These are phyloP conservation scores for Conger conger DNA, from an alignment of 2,113 vertebrate genomes.

Conservation along the genomic window DNA sequence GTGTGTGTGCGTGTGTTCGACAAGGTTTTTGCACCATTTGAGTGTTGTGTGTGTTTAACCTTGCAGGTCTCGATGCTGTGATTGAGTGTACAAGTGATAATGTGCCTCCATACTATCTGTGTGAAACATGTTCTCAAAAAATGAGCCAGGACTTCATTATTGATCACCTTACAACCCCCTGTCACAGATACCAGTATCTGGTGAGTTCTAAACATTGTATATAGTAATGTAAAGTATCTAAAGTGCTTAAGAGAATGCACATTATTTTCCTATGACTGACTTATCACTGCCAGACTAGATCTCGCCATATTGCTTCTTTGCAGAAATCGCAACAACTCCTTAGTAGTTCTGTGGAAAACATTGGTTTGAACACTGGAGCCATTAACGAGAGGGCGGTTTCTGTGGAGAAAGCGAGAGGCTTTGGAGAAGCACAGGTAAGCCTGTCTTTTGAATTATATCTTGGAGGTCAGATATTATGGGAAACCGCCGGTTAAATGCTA, in stretches of 20 bases:
- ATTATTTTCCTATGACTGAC: too few species aligned
- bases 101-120: conserved; percentile 16
- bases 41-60: background rate
- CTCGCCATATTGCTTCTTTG: background rate
- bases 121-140: conserved; percentile 16
- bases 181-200: conserved; percentile 25
- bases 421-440: background rate
- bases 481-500: too few species aligned
- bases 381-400: background rate
- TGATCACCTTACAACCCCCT: conserved; percentile 6
- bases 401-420: background rate
- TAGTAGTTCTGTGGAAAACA: background rate
- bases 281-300: background rate
- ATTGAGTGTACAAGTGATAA: conserved; percentile 1
- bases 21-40: background rate
- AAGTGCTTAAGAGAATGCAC: too few species aligned
- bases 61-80: background rate
- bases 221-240: background rate
- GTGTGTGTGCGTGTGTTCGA: background rate
- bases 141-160: conserved; percentile 4
- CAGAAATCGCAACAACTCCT: background rate
- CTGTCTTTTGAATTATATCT: background rate
- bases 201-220: conserved; percentile 7
- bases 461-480: too few species aligned
- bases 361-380: background rate